phyloP scores from a whole-genome alignment of 2,888 invertebrate genomes.

The Silvanus unidentatus region DNA sequence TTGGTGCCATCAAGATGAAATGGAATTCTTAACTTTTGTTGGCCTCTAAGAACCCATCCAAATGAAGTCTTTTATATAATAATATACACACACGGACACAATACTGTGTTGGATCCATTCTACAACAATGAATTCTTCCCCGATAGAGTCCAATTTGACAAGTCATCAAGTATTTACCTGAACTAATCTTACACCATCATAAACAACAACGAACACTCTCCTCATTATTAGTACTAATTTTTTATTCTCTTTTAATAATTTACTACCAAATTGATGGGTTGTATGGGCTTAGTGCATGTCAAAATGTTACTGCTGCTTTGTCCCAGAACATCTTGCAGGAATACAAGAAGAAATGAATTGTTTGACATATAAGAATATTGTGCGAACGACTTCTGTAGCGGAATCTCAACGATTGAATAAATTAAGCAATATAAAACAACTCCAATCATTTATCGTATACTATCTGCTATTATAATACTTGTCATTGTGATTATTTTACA shows the following conservation, averaged over 20 bases:
- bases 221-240: neutral
- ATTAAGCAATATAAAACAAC: no score
- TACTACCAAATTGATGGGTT: slow-evolving; percentile 27
- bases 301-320: slow-evolving; percentile 19
- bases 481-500: no score
- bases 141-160: slow-evolving; percentile 19
- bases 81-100: no score
- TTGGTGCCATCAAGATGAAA: slow-evolving; percentile 26
- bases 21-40: slow-evolving; percentile 38
- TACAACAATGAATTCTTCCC: slow-evolving; percentile 26
- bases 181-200: slow-evolving; percentile 30
- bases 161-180: slow-evolving; percentile 35
- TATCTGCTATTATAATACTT: no score
- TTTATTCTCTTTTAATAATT: no score
- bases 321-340: slow-evolving; percentile 10
- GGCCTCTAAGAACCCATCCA: slow-evolving; percentile 28
- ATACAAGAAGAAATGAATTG: no score
- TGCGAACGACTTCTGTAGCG: no score
- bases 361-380: no score
- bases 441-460: no score
- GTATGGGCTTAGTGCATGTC: slow-evolving; percentile 27
- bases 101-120: slow-evolving; percentile 28
- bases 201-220: slow-evolving; percentile 29
- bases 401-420: no score
- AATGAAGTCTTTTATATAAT: slow-evolving; percentile 34